These are phyloP conservation scores for Argopecten irradians DNA, from an alignment of 1,140 invertebrate species.

Conservation along the genomic window DNA sequence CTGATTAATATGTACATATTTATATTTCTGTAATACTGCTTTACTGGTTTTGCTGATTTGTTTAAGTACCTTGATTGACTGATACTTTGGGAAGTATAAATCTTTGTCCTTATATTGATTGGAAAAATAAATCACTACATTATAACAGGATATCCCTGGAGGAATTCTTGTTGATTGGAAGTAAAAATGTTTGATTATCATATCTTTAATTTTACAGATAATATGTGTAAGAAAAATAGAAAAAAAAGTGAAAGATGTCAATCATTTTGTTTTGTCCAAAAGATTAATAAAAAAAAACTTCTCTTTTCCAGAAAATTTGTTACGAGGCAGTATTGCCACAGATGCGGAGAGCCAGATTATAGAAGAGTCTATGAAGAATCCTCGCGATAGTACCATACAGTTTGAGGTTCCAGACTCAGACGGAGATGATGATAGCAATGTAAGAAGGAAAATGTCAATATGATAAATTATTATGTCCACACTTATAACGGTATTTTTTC, in stretches of 20 bases:
- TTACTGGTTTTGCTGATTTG: no score
- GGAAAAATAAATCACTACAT: no score
- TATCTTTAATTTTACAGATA: background rate
- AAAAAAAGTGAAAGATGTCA: background rate
- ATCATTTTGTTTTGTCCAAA: background rate
- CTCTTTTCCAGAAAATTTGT: slow-evolving; percentile 72
- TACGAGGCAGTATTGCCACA: slow-evolving; percentile 73
- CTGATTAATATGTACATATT: no score
- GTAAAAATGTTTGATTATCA: background rate
- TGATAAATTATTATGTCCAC: no score
- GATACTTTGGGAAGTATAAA: no score
- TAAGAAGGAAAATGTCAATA: no score
- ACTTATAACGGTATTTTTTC: no score
- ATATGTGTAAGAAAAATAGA: background rate
- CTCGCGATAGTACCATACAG: slow-evolving; percentile 43
- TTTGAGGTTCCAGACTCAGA: slow-evolving; percentile 45
- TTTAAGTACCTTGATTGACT: no score
- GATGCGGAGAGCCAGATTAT: slow-evolving; percentile 72
- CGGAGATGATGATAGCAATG: slow-evolving; percentile 35
- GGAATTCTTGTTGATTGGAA: background rate
- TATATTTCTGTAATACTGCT: no score
- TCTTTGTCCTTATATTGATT: no score
- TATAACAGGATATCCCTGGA: background rate
- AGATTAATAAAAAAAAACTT: background rate
- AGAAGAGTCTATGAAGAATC: slow-evolving; percentile 40